Base-by-base conservation (phyloP, 2,797 vertebrate species). In the Enteromius radiatus region DNA sequence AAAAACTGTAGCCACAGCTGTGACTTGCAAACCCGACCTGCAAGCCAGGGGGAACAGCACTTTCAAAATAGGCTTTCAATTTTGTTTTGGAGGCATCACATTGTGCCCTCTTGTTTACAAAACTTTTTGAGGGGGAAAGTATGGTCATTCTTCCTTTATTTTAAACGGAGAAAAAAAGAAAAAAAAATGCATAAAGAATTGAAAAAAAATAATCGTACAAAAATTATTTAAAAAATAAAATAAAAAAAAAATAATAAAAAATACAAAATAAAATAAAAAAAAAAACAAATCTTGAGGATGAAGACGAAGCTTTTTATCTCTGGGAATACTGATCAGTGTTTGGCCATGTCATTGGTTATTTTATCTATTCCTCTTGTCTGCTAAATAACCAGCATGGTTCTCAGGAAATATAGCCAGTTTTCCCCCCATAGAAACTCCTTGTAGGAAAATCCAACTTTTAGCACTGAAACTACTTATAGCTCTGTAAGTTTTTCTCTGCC, bases 301-400 rank as follows among this genome's bases (percentile, higher is more conserved):
- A 96, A 95, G 96, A 98, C 93, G 93, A 97, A 96, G 96, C 95
- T 96, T 96, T 97, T 92, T 96, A 98, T 97, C 97, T 99, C 97
- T 98, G 98, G 98, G 98, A 99, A 98, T 97, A 97, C 95, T 91
- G 96, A 97, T 97, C 97, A 97, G 97, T 98, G 96, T 97, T 97
- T 92, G 93, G 92, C 93, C 92, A 93, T 94, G 96, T 94, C 94
- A 94, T 95, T 95, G 94, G 94, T 96, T 97, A 96, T 97, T 94
- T 91, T 90, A 94, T 94, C 91, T 97, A 96, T 96, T 96, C 96
- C 95, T 96, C 91, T 95, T 92, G 95, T 96, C 94, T 97, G 97
- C 96, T 97, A 95, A 96, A 96, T 97, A 95, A 98, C 97, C 96
- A 98, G 96, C 96, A 96, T 98, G 97, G 97, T 97, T 98, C 98